A percentile compares a stretch with the other conserved stretches of the same genome.
These are phyloP conservation scores for Brenthis ino DNA, from an alignment of 2,888 invertebrate genomes.

Conservation along the genomic window DNA sequence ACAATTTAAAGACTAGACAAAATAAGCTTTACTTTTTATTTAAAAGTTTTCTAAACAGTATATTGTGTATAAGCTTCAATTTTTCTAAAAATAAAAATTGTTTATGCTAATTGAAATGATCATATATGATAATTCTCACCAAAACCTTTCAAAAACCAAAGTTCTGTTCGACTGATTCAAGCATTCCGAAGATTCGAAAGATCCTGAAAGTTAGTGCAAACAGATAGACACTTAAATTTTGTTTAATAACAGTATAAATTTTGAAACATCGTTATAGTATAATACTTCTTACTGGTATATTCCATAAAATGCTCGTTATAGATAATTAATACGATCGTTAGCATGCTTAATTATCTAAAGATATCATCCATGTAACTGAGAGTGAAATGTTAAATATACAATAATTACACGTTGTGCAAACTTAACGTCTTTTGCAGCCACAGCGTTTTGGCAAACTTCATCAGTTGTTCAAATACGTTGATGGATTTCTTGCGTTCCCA, in stretches of 20 bases:
- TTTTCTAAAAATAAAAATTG: too few species aligned
- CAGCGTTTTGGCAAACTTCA: constrained; percentile 28
- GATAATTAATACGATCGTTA: constrained; percentile 3
- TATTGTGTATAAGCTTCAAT: too few species aligned
- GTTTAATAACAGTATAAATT: neutral
- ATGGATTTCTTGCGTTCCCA: constrained; percentile 10
- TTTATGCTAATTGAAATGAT: too few species aligned
- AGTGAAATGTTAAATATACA: constrained; percentile 17
- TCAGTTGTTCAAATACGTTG: constrained; percentile 25
- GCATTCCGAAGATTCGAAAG: too few species aligned
- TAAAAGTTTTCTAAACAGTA: too few species aligned
- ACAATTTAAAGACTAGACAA: too few species aligned
- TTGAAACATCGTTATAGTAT: neutral
- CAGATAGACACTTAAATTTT: too few species aligned
- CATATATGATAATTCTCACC: too few species aligned
- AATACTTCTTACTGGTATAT: neutral
- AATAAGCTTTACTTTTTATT: too few species aligned
- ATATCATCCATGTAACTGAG: constrained; percentile 3
- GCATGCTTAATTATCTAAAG: neutral
- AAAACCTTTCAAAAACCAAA: too few species aligned
- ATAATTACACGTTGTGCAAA: constrained; percentile 23
- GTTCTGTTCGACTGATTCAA: too few species aligned
- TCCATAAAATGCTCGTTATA: neutral
- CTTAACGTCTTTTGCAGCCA: constrained; percentile 24
- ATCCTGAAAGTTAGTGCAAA: too few species aligned